Evolutionary conservation across 1,140 invertebrate species (phyloP), one percentile per base, ranked within the genome.

Genomic region (Helicoverpa zea): DNA sequence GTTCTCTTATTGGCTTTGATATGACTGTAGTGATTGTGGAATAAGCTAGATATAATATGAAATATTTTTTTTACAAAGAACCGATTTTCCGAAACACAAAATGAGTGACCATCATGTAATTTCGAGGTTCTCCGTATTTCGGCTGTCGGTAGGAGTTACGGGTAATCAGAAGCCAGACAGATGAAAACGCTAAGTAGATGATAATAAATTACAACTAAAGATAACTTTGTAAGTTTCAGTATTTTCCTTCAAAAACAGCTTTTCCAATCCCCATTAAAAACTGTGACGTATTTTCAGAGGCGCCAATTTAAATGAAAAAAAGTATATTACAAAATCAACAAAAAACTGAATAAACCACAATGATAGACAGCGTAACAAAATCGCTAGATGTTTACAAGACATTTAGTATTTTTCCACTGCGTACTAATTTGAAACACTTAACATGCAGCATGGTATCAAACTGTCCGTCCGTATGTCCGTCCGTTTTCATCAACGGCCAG

Each of bases 401-500:
- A 49, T 68, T 68, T 68, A 68, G 64, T 68, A 68, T 68, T 68
- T 68, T 68, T 68, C 64, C 64, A 68, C 64, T 49, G 43, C 11
- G 9, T 49, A 49, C 43, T 12, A 68, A 18, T 49, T 68, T 68
- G 16, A 68, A 16, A n/a, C 43, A 68, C 16, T 76, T 74, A 63
- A 30, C 13, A 58, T 51, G 51, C 52, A 73, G 18, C 43, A 13
- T 61, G 72, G 29, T 80, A 23, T 59, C 76, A 68, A 63, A 56
- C 74, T 68, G 14, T n/a, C 47, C 10, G 76, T 18, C 86, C 51
- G 83, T 91, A 79, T 91, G 83, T 89, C 81, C 70, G 30, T 66
- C 68, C 70, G 64, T 87, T 88, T 90, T 86, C 87, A 89, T 91
- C 90, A 89, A 90, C 86, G 87, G 84, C 84, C 84, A 85, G 86